Evolutionary conservation across 2,888 invertebrate species (phyloP), one percentile per base, ranked within the genome.

Genomic region (Physocephala rufipes): DNA sequence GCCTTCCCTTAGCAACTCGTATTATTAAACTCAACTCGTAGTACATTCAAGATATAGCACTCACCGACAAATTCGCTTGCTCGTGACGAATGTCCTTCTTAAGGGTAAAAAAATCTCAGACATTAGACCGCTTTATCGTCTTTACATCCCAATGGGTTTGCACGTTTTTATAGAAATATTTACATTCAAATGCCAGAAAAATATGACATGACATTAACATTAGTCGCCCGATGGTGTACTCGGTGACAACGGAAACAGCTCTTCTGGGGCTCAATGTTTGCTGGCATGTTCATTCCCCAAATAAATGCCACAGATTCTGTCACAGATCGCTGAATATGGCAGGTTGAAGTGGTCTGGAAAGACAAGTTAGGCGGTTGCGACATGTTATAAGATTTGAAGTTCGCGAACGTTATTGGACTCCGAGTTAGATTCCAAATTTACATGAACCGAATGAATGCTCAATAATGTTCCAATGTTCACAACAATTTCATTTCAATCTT

Each of bases 151-250:
- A 19, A 12, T 55, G 19, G 55, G 19, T 2, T 55, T 24, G 21
- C n/a, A n/a, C n/a, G n/a, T 21, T 4, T 55, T 21, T 55, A 24
- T 7, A 36, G 9, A 9, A 36, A 36, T 36, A 36, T 36, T 36
- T 36, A 78, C 79, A 79, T 80, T 81, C 80, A 81, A 82, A 81
- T 82, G 82, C 80, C 82, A 82, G 78, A 81, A 82, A 82, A 82
- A 81, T 79, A 78, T 79, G 79, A 81, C 78, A 82, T 81, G 45
- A 67, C 62, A 62, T 30, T 36, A 61, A 61, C 43, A 61, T 24
- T 58, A 67, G 30, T 16, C 15, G 30, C 55, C n/a, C n/a, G n/a
- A 21, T 12, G 7, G 51, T 51, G 55, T 3, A 15, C 21, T 43
- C 66, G 28, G 19, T 28, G 19, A 28, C 30, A 66, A 43, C 55